Conservation (phyloP, 2,797 vertebrate genomes). For the Melanotaenia boesemani region DNA sequence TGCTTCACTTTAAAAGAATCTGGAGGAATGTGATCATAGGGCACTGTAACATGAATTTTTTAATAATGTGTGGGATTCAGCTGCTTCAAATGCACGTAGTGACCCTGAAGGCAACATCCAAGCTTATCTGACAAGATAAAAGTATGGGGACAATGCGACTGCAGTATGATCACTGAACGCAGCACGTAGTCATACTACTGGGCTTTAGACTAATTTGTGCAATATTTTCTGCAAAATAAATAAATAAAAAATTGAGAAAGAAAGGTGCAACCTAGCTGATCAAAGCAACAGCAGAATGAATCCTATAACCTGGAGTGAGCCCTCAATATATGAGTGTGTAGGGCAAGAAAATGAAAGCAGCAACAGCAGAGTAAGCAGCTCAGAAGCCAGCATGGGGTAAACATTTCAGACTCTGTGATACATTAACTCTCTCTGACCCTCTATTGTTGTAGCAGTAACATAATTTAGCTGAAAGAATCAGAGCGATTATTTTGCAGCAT, state of each 20-base stretch:
- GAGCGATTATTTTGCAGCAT: conserved; percentile 27
- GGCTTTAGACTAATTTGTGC: not conserved
- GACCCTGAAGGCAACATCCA: conserved; percentile 34
- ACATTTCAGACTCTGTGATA: conserved; percentile 12
- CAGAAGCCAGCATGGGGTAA: conserved; percentile 26
- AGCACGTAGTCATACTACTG: not conserved
- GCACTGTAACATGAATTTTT: conserved; percentile 50
- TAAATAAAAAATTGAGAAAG: not conserved
- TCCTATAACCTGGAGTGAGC: conserved; percentile 21
- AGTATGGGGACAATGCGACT: not conserved
- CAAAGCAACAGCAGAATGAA: conserved; percentile 24
- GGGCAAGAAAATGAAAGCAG: conserved; percentile 33
- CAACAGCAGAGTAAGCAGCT: conserved; percentile 20
- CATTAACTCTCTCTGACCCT: conserved; percentile 34
- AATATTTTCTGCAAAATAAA: conserved; percentile 13
- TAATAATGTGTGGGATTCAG: conserved; percentile 32
- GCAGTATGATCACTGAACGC: not conserved
- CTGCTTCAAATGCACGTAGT: conserved; percentile 23
- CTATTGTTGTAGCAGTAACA: conserved; percentile 41
- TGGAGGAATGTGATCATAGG: conserved; percentile 59
- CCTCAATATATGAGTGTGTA: not conserved
- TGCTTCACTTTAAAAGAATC: conserved; percentile 66
- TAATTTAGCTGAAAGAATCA: conserved; percentile 26
- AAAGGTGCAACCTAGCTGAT: conserved; percentile 30
- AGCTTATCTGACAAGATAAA: conserved; percentile 32